Conservation (phyloP, 2,888 invertebrate species). For the Drosophila pseudotalamancana region DNA sequence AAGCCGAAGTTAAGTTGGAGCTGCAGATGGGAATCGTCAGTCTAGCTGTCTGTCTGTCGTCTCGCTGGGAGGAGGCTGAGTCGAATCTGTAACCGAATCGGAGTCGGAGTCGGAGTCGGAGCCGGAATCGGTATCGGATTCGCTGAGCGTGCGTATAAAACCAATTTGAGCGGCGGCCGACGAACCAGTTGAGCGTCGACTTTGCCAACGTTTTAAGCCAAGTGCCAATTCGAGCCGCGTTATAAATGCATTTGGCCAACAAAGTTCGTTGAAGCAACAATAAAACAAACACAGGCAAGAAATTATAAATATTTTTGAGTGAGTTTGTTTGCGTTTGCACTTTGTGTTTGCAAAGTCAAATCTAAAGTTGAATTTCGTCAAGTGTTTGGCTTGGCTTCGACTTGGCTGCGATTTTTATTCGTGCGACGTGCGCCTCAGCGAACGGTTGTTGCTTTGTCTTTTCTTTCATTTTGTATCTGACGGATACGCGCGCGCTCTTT, state of each 20-base stretch:
- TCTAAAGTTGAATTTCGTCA: constrained; percentile 53
- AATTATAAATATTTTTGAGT: constrained; percentile 5
- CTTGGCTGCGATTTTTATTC: constrained; percentile 60
- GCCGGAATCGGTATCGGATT: constrained; percentile 1
- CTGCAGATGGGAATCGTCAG: constrained; percentile 35
- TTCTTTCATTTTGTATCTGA: constrained; percentile 55
- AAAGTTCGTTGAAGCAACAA: constrained; percentile 33
- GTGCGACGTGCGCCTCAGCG: constrained; percentile 75
- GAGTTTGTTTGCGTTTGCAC: constrained; percentile 12
- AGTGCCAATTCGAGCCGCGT: constrained; percentile 24
- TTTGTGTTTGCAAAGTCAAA: constrained; percentile 37
- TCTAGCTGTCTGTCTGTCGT: constrained; percentile 12
- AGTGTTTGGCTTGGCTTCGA: constrained; percentile 62
- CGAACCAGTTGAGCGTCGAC: constrained; percentile 79
- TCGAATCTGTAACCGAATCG: constrained; percentile 4
- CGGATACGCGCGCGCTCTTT: constrained; percentile 59
- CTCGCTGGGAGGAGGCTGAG: constrained; percentile 17
- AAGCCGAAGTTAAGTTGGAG: constrained; percentile 17
- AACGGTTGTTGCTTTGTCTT: constrained; percentile 77
- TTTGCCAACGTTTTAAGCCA: constrained; percentile 42
- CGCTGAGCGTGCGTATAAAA: constrained; percentile 66
- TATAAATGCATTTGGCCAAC: constrained; percentile 70
- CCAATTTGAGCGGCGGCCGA: constrained; percentile 63
- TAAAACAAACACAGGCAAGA: not conserved
- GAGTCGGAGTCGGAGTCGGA: constrained; percentile 7